Evolutionary conservation across 2,797 vertebrate genomes (phyloP).

Genomic region (Calcarius lapponicus): DNA sequence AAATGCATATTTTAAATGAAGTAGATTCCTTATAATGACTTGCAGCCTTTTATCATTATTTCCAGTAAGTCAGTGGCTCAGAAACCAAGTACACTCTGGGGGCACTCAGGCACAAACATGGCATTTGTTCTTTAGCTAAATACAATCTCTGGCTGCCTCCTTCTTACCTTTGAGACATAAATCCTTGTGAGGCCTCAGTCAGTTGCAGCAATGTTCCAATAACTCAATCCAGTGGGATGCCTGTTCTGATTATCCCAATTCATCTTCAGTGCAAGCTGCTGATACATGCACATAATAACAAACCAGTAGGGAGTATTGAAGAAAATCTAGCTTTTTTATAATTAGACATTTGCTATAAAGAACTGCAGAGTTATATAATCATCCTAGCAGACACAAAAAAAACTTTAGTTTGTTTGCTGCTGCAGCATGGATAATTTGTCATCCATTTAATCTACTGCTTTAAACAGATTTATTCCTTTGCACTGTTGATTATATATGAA

Average conservation of each 20-base stretch:
- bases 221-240: constrained; percentile 2
- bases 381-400: neutral
- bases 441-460: neutral
- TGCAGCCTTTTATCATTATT: neutral
- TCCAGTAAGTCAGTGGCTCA: neutral
- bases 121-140: constrained; percentile 28
- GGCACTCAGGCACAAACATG: neutral
- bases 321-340: constrained; percentile 7
- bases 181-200: neutral
- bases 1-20: neutral
- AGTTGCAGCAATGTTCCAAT: neutral
- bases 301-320: neutral
- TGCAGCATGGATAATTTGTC: neutral
- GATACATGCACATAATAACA: constrained; percentile 19
- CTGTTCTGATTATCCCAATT: constrained; percentile 18
- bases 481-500: neutral
- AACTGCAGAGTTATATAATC: constrained; percentile 4
- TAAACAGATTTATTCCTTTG: neutral
- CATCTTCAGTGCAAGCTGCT: constrained; percentile 1
- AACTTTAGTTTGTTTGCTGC: neutral
- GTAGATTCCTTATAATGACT: neutral
- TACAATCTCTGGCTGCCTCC: neutral
- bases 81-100: neutral
- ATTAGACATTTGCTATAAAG: constrained; percentile 20
- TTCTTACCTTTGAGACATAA: constrained; percentile 21